Evolutionary conservation across 1,140 invertebrate genomes (phyloP).

Genomic region (Pristionchus pacificus): DNA sequence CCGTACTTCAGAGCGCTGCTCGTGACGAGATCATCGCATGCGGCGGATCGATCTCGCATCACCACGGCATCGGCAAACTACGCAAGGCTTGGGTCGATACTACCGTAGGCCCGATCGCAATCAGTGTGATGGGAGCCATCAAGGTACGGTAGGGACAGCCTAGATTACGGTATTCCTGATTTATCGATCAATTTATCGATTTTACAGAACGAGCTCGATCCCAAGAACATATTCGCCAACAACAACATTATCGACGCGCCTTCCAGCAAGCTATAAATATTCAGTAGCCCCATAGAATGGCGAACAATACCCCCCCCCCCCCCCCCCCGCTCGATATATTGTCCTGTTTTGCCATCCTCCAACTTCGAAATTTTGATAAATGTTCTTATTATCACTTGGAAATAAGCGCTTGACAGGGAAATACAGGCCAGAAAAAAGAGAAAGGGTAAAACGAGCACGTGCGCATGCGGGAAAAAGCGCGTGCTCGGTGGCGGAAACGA

Average conservation of each 20-base stretch:
- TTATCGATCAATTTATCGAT: no score
- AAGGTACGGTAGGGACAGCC: slow-evolving; percentile 61
- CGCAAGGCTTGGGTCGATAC: slow-evolving; percentile 72
- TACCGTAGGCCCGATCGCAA: slow-evolving; percentile 76
- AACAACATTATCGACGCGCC: slow-evolving; percentile 68
- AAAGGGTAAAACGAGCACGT: no score
- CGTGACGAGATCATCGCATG: slow-evolving; percentile 83
- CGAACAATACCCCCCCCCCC: no score
- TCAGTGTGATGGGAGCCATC: slow-evolving; percentile 72
- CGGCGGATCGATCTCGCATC: slow-evolving; percentile 89
- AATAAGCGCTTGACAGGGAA: no score
- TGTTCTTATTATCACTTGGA: no score
- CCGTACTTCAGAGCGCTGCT: slow-evolving; percentile 74
- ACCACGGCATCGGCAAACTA: slow-evolving; percentile 78
- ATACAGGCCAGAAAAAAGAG: no score
- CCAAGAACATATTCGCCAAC: slow-evolving; percentile 84
- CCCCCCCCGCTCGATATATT: no score
- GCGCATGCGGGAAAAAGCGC: no score
- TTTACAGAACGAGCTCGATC: slow-evolving; percentile 71
- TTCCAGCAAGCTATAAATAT: background rate
- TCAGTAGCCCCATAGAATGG: no score
- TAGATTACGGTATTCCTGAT: background rate
- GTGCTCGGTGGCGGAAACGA: no score
- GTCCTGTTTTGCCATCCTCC: no score
- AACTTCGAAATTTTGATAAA: no score